Base-by-base conservation (phyloP, 2,113 vertebrate genomes). In the Lampris megalopsis region DNA sequence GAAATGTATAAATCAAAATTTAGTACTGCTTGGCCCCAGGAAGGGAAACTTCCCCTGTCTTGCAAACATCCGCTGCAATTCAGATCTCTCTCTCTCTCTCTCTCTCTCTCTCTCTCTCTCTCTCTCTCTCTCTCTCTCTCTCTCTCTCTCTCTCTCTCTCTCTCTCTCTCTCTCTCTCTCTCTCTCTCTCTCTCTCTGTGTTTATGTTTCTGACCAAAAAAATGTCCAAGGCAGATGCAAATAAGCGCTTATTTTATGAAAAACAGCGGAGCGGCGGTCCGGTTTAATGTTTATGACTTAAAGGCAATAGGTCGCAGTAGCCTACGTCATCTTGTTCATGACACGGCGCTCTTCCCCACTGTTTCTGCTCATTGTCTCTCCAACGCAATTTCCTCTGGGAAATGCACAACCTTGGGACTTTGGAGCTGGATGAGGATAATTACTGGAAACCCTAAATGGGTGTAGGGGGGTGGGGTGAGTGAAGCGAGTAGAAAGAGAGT, bases 321-420 rank as follows among this genome's bases (percentile, higher is more conserved):
- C 24, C 24, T 70, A 45, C 10, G 68, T 71, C 41, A 75, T 56
- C 61, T 11, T 47, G 36, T 9, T 59, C 42, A 49, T 53, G 74
- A 65, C 70, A 68, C 61, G 68, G 80, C 43, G 59, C 7, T 75
- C 58, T 40, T 77, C 49, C 42, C 49, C 68, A 40, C 56, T 85
- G 87, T 92, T 89, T 90, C 91, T 86, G 89, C 79, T 90, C 89
- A 95, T 94, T 94, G 92, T 94, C 92, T 88, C 74, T 63, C 61
- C 53, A 60, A 63, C 83, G 70, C 57, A 35, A 70, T 90, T 94
- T 95, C 94, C 94, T 94, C 76, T 89, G 92, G 91, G 91, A 92
- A 90, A 88, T 35, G 69, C 72, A 68, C 81, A 84, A 75, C 85
- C 86, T 85, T 90, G 79, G 82, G 88, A 84, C 65, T 66, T 62